phyloP scores from a whole-genome alignment of 2,888 invertebrate genomes.

The Platypus cylindrus region DNA sequence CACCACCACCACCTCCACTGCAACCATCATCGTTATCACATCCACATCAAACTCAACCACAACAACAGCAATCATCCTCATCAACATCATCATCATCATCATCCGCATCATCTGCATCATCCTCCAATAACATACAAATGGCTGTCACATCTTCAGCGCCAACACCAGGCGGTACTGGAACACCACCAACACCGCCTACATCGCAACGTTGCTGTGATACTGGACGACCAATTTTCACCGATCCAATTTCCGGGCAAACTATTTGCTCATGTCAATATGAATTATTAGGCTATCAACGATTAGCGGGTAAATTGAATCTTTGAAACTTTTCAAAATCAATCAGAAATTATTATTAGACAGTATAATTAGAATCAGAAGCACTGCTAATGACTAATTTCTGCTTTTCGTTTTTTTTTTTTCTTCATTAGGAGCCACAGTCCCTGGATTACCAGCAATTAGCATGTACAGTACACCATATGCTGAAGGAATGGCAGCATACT shows the following conservation, averaged over 20 bases:
- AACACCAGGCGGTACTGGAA: conserved; percentile 27
- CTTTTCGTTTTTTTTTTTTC: neutral
- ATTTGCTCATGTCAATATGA: conserved; percentile 87
- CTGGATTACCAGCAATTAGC: conserved; percentile 61
- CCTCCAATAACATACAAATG: too few relatives aligned
- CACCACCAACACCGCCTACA: conserved; percentile 40
- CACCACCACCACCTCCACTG: conserved; percentile 31
- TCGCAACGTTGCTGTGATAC: conserved; percentile 75
- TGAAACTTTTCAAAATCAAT: too few relatives aligned
- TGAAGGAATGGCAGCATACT: conserved; percentile 75
- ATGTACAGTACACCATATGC: conserved; percentile 74
- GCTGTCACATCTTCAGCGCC: conserved; percentile 35
- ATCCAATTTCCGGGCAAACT: conserved; percentile 78
- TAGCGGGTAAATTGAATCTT: conserved; percentile 44
- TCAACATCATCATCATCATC: too few relatives aligned
- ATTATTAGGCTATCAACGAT: conserved; percentile 65
- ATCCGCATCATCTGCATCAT: too few relatives aligned
- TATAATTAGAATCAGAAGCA: neutral
- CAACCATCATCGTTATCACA: conserved; percentile 33
- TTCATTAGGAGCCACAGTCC: conserved; percentile 35
- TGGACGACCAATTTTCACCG: conserved; percentile 80
- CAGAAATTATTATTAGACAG: neutral
- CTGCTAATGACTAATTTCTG: neutral
- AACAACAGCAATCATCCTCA: too few relatives aligned
- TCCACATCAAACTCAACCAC: too few relatives aligned